These are phyloP conservation scores for Cenopis cana DNA, from an alignment of 2,888 invertebrate genomes.

Conservation along the genomic window DNA sequence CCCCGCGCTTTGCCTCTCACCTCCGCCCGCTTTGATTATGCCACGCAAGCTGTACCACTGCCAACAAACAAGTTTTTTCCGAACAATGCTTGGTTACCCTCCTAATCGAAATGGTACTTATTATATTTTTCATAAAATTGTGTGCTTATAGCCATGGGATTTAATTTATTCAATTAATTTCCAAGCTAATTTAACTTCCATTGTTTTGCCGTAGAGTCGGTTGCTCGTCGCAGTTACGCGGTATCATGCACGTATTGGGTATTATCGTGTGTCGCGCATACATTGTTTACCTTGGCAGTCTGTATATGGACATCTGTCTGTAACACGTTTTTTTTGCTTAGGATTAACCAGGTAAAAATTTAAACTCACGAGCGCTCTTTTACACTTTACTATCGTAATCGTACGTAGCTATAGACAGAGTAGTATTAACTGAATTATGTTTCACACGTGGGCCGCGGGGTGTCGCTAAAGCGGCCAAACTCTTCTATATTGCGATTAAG, in stretches of 20 bases:
- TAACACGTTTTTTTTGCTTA: slow-evolving; percentile 19
- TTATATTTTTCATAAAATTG: slow-evolving; percentile 15
- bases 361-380: neutral
- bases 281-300: slow-evolving; percentile 29
- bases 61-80: slow-evolving; percentile 41
- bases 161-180: slow-evolving; percentile 29
- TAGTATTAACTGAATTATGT: slow-evolving; percentile 22
- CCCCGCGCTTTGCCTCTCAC: slow-evolving; percentile 49
- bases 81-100: slow-evolving; percentile 36
- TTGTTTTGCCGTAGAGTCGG: slow-evolving; percentile 14
- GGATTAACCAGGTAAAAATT: slow-evolving; percentile 23
- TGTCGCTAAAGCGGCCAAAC: slow-evolving; percentile 28
- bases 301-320: slow-evolving; percentile 23
- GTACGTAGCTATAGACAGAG: neutral
- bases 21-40: slow-evolving; percentile 44
- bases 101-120: slow-evolving; percentile 24
- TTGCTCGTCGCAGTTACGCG: neutral
- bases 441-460: slow-evolving; percentile 11
- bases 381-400: neutral
- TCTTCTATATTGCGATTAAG: slow-evolving; percentile 26
- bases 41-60: slow-evolving; percentile 38
- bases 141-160: slow-evolving; percentile 7
- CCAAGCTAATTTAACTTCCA: slow-evolving; percentile 11
- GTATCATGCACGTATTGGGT: slow-evolving; percentile 24
- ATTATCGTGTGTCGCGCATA: slow-evolving; percentile 25